These are phyloP conservation scores for Ceratosolen fusciceps DNA, from an alignment of 1,140 invertebrate genomes.

Conservation along the genomic window DNA sequence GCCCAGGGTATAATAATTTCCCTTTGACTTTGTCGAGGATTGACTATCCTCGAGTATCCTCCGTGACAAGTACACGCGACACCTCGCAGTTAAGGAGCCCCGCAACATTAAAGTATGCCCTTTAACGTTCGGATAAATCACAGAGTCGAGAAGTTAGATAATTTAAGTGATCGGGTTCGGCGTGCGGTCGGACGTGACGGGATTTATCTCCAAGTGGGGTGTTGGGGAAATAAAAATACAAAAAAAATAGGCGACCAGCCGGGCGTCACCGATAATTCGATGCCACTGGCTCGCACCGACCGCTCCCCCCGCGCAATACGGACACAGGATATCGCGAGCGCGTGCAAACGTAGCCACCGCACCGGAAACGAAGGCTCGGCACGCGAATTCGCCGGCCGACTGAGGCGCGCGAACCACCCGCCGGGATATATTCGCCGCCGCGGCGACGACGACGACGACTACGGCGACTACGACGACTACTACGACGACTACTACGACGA, in stretches of 20 bases:
- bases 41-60: not conserved
- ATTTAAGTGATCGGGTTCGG: not conserved
- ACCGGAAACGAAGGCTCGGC: conserved; percentile 64
- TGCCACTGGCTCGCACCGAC: not conserved
- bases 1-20: not conserved
- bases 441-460: not conserved
- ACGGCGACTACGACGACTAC: conserved; percentile 12
- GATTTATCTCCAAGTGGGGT: not conserved
- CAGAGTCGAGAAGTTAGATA: not conserved
- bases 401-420: conserved; percentile 63
- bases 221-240: too few relatives aligned
- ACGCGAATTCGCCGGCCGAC: conserved; percentile 71
- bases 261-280: conserved; percentile 16
- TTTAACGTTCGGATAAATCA: not conserved
- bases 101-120: not conserved
- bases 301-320: not conserved
- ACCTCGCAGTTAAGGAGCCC: not conserved
- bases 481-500: too few relatives aligned
- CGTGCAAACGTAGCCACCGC: conserved; percentile 29
- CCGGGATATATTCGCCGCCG: conserved; percentile 50
- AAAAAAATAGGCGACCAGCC: not conserved
- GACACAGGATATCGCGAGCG: not conserved
- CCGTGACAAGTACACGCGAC: not conserved
- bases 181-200: conserved; percentile 12
- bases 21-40: too few relatives aligned